These are phyloP conservation scores for Enteromius afrohamiltoni DNA, from an alignment of 2,797 vertebrate species.

Conservation along the genomic window DNA sequence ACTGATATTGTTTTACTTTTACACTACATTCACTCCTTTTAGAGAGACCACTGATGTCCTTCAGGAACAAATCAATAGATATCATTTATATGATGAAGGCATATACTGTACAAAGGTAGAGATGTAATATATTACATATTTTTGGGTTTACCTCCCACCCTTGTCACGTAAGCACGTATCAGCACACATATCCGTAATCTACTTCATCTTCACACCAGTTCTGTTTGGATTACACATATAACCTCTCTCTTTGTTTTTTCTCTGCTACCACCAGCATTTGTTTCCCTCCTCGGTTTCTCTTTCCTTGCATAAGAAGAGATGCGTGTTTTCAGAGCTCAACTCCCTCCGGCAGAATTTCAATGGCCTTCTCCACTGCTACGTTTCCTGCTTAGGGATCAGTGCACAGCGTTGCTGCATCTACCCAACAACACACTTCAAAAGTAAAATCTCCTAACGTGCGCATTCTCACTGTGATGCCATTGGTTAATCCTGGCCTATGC, in stretches of 20 bases:
- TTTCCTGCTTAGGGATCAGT: conserved; percentile 37
- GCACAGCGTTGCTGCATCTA: conserved; percentile 32
- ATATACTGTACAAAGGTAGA: too few relatives aligned
- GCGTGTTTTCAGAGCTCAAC: conserved; percentile 42
- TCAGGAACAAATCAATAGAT: not conserved
- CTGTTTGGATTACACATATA: conserved; percentile 7
- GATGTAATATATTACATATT: not conserved
- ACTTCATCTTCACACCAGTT: not conserved
- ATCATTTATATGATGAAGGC: not conserved
- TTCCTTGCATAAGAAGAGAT: conserved; percentile 34
- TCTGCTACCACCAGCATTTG: conserved; percentile 23
- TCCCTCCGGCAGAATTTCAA: conserved; percentile 52
- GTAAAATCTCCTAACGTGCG: conserved; percentile 1
- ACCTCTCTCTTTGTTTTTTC: conserved; percentile 32
- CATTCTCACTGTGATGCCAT: conserved; percentile 15
- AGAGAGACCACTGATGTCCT: not conserved
- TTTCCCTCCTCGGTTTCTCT: conserved; percentile 30
- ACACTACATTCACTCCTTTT: not conserved
- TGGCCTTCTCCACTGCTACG: conserved; percentile 47
- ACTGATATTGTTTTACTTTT: not conserved
- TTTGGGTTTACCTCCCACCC: not conserved
- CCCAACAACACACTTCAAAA: conserved; percentile 38
- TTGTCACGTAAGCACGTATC: not conserved
- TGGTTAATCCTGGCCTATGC: conserved; percentile 38
- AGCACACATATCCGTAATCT: not conserved